Evolutionary conservation across 2,888 invertebrate species (phyloP).

Genomic region (Brachypalpus laphriformis): DNA sequence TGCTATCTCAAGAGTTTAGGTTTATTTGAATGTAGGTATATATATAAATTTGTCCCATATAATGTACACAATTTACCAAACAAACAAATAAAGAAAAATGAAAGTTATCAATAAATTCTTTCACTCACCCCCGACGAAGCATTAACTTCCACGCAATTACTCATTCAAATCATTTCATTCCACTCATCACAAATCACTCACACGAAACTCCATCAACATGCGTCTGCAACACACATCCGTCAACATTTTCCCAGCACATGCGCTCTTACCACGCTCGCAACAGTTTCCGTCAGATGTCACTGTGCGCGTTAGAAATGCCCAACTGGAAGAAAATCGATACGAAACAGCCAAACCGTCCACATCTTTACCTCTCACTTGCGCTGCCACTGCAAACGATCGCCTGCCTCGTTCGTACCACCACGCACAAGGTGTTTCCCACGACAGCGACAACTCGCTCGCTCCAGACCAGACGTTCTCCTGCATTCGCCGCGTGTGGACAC

Average conservation of each 20-base stretch:
- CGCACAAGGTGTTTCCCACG: conserved; percentile 74
- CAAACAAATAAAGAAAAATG: too few relatives aligned
- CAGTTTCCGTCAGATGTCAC: conserved; percentile 53
- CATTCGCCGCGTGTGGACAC: conserved; percentile 73
- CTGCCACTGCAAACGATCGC: conserved; percentile 37
- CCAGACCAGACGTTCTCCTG: conserved; percentile 74
- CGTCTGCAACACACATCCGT: conserved; percentile 29
- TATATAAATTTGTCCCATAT: too few relatives aligned
- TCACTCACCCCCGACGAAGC: too few relatives aligned
- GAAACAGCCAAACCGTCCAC: conserved; percentile 51
- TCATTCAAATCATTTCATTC: neutral
- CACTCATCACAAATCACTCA: conserved; percentile 24
- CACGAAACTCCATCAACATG: conserved; percentile 6
- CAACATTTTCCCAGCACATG: conserved; percentile 61
- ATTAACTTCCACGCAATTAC: too few relatives aligned
- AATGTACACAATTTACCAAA: too few relatives aligned
- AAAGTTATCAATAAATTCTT: too few relatives aligned
- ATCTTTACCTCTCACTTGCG: conserved; percentile 54
- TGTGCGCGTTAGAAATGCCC: conserved; percentile 23
- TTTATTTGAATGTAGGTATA: too few relatives aligned
- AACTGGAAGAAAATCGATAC: conserved; percentile 67
- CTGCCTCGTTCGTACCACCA: conserved; percentile 61
- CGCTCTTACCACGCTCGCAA: conserved; percentile 17
- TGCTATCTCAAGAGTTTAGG: too few relatives aligned
- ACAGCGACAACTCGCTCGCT: conserved; percentile 70